Evolutionary conservation across 2,113 vertebrate genomes (phyloP).

Genomic region (Hypocryptadius cinnamomeus): DNA sequence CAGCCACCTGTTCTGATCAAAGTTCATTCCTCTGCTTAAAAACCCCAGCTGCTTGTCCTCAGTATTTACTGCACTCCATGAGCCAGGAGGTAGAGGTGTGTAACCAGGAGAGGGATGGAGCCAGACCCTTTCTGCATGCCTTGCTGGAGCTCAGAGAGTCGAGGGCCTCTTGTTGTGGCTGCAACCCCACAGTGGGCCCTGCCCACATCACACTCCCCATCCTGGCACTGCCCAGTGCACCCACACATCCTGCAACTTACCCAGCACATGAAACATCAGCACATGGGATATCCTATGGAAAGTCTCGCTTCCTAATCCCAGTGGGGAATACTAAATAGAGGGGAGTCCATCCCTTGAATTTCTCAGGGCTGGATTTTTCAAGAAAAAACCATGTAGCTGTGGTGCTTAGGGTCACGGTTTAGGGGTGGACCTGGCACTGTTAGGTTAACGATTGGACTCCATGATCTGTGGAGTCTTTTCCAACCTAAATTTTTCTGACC

Average conservation of each 20-base stretch:
- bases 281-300: not conserved
- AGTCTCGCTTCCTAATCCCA: not conserved
- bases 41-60: not conserved
- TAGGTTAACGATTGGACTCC: too few relatives aligned
- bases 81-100: not conserved
- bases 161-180: accelerated
- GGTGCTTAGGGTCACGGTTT: not conserved
- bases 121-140: not conserved
- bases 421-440: not conserved
- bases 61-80: accelerated
- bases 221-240: not conserved
- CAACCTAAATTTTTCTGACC: not conserved
- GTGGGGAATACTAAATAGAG: not conserved
- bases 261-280: not conserved
- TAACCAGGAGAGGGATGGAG: not conserved
- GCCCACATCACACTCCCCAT: not conserved
- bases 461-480: not conserved
- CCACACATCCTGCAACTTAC: not conserved
- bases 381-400: not conserved
- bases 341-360: not conserved
- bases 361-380: not conserved
- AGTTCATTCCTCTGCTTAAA: not conserved
- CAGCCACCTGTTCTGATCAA: not conserved
- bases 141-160: not conserved
- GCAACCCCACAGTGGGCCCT: accelerated